phyloP scores from a whole-genome alignment of 2,797 vertebrate genomes.

The Hydrophis major region DNA sequence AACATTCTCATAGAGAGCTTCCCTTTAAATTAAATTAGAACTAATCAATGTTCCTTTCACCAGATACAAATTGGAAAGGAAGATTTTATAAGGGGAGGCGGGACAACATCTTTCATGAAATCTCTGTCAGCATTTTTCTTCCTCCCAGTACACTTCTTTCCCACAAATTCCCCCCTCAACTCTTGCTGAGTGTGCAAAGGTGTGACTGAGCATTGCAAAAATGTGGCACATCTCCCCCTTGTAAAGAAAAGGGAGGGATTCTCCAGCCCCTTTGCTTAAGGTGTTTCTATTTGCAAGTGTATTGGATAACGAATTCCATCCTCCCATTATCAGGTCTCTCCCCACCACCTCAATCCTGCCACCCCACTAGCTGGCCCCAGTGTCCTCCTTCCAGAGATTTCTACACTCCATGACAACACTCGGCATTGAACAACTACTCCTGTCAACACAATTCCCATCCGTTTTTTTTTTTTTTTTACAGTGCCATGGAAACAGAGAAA shows the following conservation, averaged over 20 bases:
- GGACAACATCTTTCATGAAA: not conserved
- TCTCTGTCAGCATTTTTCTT: not conserved
- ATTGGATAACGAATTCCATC: constrained; percentile 60
- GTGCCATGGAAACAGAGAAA: constrained; percentile 65
- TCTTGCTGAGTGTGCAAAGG: not conserved
- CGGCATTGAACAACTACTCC: constrained; percentile 29
- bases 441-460: constrained; percentile 54
- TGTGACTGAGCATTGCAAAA: not conserved
- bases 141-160: not conserved
- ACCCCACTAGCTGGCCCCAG: constrained; percentile 11
- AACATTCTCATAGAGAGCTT: not conserved
- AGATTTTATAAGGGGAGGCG: not conserved
- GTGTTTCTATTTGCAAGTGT: not conserved
- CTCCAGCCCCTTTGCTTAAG: not conserved
- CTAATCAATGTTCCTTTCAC: not conserved
- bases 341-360: too few relatives aligned
- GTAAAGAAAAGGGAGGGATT: not conserved
- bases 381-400: constrained; percentile 65
- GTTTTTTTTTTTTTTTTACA: constrained; percentile 55
- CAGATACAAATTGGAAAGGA: not conserved
- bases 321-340: not conserved
- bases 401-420: constrained; percentile 47
- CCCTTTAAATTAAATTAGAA: not conserved
- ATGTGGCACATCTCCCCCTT: not conserved
- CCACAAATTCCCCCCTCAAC: not conserved